phyloP scores from a whole-genome alignment of 1,140 invertebrate species.

The Nephotettix cincticeps region DNA sequence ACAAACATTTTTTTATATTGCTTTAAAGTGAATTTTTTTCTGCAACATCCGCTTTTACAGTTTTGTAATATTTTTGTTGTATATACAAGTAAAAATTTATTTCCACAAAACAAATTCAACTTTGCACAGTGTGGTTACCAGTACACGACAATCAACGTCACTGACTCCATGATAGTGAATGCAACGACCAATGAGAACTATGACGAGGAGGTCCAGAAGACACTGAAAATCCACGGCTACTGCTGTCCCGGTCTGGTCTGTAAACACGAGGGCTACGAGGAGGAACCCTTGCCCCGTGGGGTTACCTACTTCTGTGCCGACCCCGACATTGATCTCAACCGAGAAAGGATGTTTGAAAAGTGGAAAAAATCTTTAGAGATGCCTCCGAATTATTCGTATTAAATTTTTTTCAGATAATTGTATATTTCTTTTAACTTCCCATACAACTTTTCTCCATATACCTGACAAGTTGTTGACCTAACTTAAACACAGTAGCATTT shows the following conservation, averaged over 20 bases:
- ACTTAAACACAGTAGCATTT: no score
- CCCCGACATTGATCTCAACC: neutral
- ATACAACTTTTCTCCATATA: no score
- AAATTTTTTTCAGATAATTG: no score
- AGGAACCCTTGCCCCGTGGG: neutral
- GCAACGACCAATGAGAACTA: neutral
- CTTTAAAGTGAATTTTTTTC: no score
- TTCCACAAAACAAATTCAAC: no score
- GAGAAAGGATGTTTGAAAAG: slow-evolving; percentile 9
- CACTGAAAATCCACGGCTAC: neutral
- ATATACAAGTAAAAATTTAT: no score
- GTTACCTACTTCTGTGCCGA: neutral
- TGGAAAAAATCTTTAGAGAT: slow-evolving; percentile 9
- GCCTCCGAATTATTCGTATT: neutral
- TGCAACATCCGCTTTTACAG: no score
- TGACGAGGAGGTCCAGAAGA: neutral
- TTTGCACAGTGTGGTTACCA: neutral
- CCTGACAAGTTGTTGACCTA: no score
- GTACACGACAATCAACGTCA: neutral
- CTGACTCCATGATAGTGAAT: neutral
- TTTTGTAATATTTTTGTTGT: no score
- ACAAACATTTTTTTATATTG: no score
- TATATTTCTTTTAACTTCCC: no score
- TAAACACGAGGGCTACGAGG: neutral
- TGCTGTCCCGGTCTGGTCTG: neutral